Conservation (phyloP, 2,888 invertebrate genomes). For the Limnephilus lunatus region DNA sequence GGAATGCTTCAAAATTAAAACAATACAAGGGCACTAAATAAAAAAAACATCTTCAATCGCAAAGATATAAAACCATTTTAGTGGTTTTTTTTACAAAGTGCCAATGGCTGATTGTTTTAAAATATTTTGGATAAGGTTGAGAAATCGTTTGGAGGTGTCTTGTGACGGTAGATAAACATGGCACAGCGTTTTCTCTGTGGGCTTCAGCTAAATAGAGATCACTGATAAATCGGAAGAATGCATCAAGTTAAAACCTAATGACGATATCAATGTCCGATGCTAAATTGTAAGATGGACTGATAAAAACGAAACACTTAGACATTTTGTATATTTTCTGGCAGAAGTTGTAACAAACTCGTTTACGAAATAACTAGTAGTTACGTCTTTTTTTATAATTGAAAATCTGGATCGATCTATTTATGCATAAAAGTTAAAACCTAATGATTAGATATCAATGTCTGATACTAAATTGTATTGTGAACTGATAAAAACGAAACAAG, state of each 20-base stretch:
- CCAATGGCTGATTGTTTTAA: constrained; percentile 4
- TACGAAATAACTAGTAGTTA: neutral
- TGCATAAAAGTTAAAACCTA: constrained; percentile 15
- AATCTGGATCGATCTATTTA: neutral
- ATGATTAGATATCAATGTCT: constrained; percentile 50
- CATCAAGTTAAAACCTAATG: constrained; percentile 35
- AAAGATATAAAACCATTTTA: neutral
- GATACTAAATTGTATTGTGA: constrained; percentile 5
- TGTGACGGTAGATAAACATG: constrained; percentile 41
- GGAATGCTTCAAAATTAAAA: neutral
- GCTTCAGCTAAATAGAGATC: constrained; percentile 48
- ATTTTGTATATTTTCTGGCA: neutral
- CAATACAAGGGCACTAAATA: neutral
- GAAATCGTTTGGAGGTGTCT: constrained; percentile 19
- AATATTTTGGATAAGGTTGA: constrained; percentile 22
- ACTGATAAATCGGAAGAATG: constrained; percentile 48
- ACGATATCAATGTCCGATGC: constrained; percentile 44
- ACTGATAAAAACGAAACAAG: constrained; percentile 20
- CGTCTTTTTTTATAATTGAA: neutral
- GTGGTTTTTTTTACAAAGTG: neutral
- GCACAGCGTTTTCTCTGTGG: constrained; percentile 24
- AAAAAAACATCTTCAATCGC: neutral
- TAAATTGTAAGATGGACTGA: constrained; percentile 4
- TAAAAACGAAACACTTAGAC: constrained; percentile 39
- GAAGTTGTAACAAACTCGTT: neutral